Evolutionary conservation across 2,113 vertebrate species (phyloP).

Genomic region (Aegotheles bennettii): DNA sequence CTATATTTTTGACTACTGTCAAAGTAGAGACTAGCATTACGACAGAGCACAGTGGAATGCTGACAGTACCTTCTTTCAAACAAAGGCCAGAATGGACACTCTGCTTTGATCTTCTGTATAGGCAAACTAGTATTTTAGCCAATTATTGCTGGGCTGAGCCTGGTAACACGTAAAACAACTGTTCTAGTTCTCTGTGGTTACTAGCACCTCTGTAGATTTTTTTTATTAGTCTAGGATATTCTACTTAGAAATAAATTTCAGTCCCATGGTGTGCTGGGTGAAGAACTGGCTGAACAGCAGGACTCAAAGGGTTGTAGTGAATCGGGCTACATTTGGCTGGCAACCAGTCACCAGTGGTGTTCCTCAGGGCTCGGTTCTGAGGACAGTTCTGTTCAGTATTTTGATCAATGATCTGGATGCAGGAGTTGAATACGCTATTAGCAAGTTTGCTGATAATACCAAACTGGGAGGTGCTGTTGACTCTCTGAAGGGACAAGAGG

Average conservation of each 20-base stretch:
- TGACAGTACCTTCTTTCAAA: neutral
- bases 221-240: neutral
- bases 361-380: neutral
- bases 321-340: neutral
- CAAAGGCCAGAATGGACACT: neutral
- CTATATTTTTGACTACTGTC: neutral
- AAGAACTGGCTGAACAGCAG: neutral
- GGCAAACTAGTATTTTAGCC: neutral
- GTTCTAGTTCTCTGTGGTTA: neutral
- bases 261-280: neutral
- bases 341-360: fast-evolving
- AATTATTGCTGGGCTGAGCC: neutral
- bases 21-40: neutral
- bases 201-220: neutral
- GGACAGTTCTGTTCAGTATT: neutral
- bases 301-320: neutral
- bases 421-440: neutral
- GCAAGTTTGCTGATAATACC: neutral
- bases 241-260: neutral
- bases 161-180: neutral
- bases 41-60: neutral
- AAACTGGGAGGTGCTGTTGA: neutral
- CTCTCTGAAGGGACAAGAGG: neutral
- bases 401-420: neutral
- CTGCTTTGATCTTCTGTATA: neutral